phyloP scores from a whole-genome alignment of 1,140 invertebrate genomes.

The Helicorthomorpha holstii region DNA sequence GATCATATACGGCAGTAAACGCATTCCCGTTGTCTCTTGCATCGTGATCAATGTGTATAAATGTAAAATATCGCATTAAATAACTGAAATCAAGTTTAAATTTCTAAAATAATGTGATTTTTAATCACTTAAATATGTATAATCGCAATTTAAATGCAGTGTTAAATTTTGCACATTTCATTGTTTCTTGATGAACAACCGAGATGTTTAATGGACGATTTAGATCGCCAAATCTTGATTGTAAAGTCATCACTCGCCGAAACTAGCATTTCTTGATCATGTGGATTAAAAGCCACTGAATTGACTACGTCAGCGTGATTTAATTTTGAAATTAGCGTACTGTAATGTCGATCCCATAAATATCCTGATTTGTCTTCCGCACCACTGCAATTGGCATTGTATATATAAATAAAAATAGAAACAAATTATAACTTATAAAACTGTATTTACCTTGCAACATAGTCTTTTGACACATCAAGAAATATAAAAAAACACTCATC shows the following conservation, averaged over 20 bases:
- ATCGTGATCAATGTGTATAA: no score
- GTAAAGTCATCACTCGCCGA: conserved; percentile 73
- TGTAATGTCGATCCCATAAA: conserved; percentile 73
- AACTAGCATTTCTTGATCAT: conserved; percentile 61
- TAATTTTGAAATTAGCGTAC: conserved; percentile 54
- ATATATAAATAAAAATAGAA: background rate
- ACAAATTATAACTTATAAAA: background rate
- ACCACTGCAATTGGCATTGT: conserved; percentile 35
- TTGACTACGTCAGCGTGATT: conserved; percentile 70
- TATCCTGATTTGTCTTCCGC: conserved; percentile 73
- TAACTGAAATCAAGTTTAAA: no score
- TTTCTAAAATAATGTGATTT: background rate
- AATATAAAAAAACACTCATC: conserved; percentile 83
- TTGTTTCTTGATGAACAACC: background rate
- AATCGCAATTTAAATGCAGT: background rate
- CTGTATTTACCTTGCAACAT: conserved; percentile 55
- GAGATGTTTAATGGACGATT: background rate
- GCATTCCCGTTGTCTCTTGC: no score
- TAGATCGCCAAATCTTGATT: conserved; percentile 46
- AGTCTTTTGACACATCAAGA: conserved; percentile 65
- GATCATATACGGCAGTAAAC: no score
- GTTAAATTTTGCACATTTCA: no score
- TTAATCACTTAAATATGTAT: background rate
- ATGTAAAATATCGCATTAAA: no score
- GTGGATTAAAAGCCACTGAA: conserved; percentile 70